phyloP scores from a whole-genome alignment of 2,888 invertebrate genomes.

The Platycheirus albimanus region DNA sequence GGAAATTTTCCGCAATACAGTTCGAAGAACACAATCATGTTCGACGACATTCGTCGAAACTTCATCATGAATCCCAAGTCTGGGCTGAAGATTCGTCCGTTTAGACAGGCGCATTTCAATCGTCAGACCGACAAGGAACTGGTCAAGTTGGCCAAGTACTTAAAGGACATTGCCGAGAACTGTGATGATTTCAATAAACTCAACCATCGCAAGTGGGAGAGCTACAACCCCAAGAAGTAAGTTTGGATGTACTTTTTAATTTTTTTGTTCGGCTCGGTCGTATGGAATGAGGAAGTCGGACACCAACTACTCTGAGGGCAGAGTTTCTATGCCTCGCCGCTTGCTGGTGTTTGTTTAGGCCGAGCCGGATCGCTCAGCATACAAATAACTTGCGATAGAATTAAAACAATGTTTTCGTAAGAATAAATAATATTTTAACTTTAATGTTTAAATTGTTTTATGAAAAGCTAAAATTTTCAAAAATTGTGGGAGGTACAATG shows the following conservation, averaged over 20 bases:
- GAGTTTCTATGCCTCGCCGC: too few relatives aligned
- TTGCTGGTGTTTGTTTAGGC: too few relatives aligned
- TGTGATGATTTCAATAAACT: conserved; percentile 92
- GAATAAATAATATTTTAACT: too few relatives aligned
- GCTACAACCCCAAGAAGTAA: conserved; percentile 83
- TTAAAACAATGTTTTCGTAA: conserved; percentile 34
- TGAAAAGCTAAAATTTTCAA: too few relatives aligned
- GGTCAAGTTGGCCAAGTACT: conserved; percentile 90
- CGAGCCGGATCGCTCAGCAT: neutral
- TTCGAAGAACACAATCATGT: conserved; percentile 97
- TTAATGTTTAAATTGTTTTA: too few relatives aligned
- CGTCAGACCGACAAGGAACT: conserved; percentile 92
- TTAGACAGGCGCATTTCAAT: conserved; percentile 94
- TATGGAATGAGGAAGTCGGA: too few relatives aligned
- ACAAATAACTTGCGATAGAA: conserved; percentile 17
- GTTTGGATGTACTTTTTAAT: neutral
- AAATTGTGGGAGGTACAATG: too few relatives aligned
- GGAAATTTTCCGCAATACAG: conserved; percentile 95
- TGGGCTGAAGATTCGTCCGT: conserved; percentile 94
- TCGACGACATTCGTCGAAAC: conserved; percentile 97
- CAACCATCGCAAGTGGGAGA: conserved; percentile 97
- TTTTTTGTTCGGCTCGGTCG: too few relatives aligned
- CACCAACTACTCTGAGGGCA: too few relatives aligned
- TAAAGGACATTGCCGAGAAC: conserved; percentile 91
- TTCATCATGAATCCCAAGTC: conserved; percentile 99